A percentile compares a stretch with the other conserved stretches of the same genome.
Evolutionary conservation across 2,797 vertebrate species (phyloP).

Genomic region (Propithecus perrieri): DNA sequence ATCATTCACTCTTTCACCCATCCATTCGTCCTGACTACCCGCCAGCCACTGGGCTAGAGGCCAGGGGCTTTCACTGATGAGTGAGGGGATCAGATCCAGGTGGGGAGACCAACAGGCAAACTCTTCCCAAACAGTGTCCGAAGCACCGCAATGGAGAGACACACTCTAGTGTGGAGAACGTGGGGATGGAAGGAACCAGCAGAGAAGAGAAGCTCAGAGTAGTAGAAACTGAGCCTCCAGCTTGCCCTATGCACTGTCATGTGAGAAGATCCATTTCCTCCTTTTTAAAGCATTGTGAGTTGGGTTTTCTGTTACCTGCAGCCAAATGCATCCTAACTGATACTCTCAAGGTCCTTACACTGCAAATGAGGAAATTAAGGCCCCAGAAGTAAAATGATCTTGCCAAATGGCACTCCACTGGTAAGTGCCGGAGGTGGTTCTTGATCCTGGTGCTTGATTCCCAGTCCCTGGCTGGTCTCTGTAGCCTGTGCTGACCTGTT

Average conservation of each 20-base stretch:
- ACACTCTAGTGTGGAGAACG: neutral
- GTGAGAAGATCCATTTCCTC: neutral
- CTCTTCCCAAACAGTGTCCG: too few species aligned
- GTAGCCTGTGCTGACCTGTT: too few species aligned
- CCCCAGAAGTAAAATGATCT: neutral
- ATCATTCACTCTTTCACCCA: neutral
- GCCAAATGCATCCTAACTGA: neutral
- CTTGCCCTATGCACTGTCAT: too few species aligned
- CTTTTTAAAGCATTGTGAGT: neutral
- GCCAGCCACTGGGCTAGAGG: neutral
- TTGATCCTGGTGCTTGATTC: neutral
- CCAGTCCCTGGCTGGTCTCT: neutral
- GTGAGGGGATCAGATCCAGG: neutral
- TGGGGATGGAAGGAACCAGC: neutral
- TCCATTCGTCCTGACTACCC: neutral
- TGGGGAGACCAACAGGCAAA: neutral
- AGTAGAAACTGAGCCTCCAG: neutral
- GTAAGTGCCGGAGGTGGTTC: neutral
- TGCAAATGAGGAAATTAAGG: neutral
- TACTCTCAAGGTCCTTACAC: neutral
- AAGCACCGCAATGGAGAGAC: accelerated
- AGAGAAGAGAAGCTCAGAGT: neutral
- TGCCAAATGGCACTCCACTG: neutral
- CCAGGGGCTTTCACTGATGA: neutral
- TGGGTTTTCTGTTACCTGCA: neutral